Base-by-base conservation (phyloP, 2,797 vertebrate genomes). In the Neosalanx taihuensis region DNA sequence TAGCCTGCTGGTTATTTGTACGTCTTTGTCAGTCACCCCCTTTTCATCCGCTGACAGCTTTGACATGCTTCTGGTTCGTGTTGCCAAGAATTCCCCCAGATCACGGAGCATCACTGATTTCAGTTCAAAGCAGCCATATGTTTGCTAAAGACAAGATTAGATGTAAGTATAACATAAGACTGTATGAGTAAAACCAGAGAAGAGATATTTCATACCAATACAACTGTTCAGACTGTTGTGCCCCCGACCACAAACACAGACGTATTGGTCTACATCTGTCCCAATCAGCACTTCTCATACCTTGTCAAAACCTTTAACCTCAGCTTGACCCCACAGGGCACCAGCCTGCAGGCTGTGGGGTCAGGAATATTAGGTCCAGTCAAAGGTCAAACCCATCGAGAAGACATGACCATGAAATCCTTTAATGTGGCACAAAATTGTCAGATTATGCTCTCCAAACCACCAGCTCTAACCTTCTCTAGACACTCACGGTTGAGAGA, bases 101-200 rank as follows among this genome's bases (percentile, higher is more conserved):
- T 79, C 81, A 86, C 68, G 67, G 41, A 74, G 72, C 59, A 70
- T 86, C 73, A 37, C 78, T 79, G 76, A 83, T 79, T 86, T 75
- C 15, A 72, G 79, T 53, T n/a, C 51, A 53, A 53, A 53, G 51
- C 51, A 53, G 51, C 20, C 10, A 3, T 59, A 59, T 59, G 23
- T 59, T 59, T 59, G 23, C 23, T 59, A 59, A 59, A 29, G 58
- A 3, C 20, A 59, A 26, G 20, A 23, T 59, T 26, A 59, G 58
- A 59, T 59, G 58, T 23, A 59, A 23, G 5, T 59, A 23, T 23
- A 59, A 59, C 26, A 23, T 1, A 29, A 23, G 58, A 26, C 10
- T 29, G 23, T 29, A 59, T 23, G 1, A 59, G 26, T 10, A 12
- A 59, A 59, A 59, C n/a, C 58, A 59, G 20, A 59, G 58, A 26